phyloP scores from a whole-genome alignment of 2,888 invertebrate species.

The Ceratothoa steindachneri region DNA sequence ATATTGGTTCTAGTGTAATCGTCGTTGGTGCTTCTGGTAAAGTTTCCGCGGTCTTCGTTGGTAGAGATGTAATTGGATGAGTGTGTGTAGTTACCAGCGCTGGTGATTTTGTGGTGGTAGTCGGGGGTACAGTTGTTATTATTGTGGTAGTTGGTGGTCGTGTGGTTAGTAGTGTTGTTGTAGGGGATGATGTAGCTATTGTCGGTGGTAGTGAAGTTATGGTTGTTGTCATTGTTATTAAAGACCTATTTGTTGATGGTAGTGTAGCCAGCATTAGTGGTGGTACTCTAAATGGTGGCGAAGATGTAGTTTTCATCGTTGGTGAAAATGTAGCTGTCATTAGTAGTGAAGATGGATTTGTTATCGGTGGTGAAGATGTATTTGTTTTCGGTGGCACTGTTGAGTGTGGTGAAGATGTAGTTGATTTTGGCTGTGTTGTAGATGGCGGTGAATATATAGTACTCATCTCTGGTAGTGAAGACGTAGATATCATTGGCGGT shows the following conservation, averaged over 20 bases:
- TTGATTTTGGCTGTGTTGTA: not conserved
- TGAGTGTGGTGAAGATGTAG: no score
- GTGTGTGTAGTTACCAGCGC: constrained; percentile 33
- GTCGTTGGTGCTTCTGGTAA: not conserved
- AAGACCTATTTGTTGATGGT: no score
- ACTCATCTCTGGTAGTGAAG: not conserved
- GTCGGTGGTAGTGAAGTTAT: no score
- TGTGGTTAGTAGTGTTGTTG: not conserved
- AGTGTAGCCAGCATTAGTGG: no score
- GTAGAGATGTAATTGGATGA: constrained; percentile 34
- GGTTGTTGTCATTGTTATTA: no score
- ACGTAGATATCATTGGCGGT: no score
- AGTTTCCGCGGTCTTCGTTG: not conserved
- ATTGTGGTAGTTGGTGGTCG: constrained; percentile 50
- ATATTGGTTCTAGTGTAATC: not conserved
- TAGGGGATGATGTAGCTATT: no score
- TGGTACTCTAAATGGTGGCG: no score
- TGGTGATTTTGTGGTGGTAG: constrained; percentile 11
- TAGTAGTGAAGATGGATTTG: not conserved
- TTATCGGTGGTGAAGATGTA: no score
- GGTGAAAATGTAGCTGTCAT: not conserved
- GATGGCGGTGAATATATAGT: not conserved
- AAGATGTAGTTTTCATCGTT: not conserved
- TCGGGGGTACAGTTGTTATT: not conserved
- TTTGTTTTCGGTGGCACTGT: no score